Evolutionary conservation across 1,140 invertebrate genomes (phyloP).

Genomic region (Danaus plexippus): DNA sequence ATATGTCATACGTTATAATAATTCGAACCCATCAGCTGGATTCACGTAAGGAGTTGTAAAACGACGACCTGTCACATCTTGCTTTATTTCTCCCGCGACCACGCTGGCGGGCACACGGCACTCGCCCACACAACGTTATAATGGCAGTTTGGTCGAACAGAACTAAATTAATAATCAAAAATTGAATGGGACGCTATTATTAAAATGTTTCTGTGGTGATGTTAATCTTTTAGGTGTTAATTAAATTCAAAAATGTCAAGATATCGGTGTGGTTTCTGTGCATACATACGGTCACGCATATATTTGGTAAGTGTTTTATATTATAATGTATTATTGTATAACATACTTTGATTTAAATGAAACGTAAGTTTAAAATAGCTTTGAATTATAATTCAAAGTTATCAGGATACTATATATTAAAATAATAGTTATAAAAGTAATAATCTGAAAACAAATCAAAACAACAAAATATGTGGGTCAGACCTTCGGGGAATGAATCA

Average conservation of each 20-base stretch:
- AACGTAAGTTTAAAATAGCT: not conserved
- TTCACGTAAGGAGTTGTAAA: constrained; percentile 21
- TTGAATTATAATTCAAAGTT: no score
- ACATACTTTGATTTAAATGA: not conserved
- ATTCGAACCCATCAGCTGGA: constrained; percentile 20
- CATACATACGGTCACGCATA: constrained; percentile 38
- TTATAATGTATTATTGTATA: constrained; percentile 6
- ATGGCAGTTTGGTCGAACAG: constrained; percentile 10
- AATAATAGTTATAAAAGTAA: no score
- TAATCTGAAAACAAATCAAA: not conserved
- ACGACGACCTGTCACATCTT: constrained; percentile 52
- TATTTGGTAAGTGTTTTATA: constrained; percentile 45
- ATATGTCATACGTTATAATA: no score
- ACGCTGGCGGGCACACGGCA: constrained; percentile 30
- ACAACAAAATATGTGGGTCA: not conserved
- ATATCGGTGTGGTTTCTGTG: constrained; percentile 32
- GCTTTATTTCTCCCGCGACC: constrained; percentile 32
- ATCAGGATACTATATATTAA: no score
- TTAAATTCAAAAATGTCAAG: constrained; percentile 29
- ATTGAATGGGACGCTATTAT: no score
- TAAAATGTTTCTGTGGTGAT: no score
- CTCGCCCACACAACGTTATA: constrained; percentile 22
- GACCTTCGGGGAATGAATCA: not conserved
- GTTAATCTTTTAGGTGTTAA: no score
- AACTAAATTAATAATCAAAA: no score